These are phyloP conservation scores for Pecten maximus DNA, from an alignment of 2,888 invertebrate species.

Conservation along the genomic window DNA sequence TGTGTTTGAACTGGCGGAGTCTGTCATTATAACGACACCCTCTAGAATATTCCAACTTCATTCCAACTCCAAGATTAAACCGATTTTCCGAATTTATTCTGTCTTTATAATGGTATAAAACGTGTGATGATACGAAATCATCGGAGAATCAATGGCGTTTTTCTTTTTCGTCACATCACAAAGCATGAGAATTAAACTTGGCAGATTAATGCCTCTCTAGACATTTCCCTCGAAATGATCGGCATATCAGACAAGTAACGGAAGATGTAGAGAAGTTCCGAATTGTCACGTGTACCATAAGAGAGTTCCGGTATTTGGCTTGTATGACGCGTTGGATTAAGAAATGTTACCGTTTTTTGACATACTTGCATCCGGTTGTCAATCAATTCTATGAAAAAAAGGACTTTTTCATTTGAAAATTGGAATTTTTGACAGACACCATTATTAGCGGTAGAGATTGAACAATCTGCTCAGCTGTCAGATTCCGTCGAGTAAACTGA, in stretches of 20 bases:
- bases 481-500: not conserved
- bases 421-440: not conserved
- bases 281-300: not conserved
- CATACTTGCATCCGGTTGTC: not conserved
- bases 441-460: not conserved
- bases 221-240: not conserved
- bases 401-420: not conserved
- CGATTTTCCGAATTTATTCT: slow-evolving; percentile 4
- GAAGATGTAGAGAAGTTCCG: not conserved
- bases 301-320: not conserved
- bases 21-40: not conserved
- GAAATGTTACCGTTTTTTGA: not conserved
- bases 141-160: not conserved
- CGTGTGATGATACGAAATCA: not conserved
- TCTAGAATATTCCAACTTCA: not conserved
- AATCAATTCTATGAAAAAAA: not conserved
- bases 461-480: not conserved
- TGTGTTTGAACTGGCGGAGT: not conserved
- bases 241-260: not conserved
- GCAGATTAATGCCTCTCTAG: not conserved
- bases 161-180: not conserved
- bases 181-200: not conserved
- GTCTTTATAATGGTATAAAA: not conserved
- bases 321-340: not conserved
- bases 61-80: not conserved